A percentile compares a stretch with the other conserved stretches of the same genome.
Evolutionary conservation across 2,113 vertebrate species (phyloP).

Genomic region (Fulica atra): DNA sequence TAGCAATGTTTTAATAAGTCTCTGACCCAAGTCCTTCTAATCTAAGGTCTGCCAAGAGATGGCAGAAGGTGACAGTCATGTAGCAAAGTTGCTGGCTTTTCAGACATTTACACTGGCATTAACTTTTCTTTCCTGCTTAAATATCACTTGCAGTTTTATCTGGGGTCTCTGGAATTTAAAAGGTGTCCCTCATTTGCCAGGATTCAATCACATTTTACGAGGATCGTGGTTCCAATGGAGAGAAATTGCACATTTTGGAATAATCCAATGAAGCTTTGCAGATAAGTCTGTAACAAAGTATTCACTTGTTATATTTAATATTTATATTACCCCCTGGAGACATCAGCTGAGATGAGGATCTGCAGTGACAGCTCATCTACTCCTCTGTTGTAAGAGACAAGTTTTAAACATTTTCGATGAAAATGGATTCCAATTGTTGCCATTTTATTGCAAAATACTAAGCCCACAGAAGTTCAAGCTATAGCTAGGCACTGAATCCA

Average conservation of each 20-base stretch:
- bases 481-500: background rate
- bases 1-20: background rate
- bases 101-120: background rate
- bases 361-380: background rate
- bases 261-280: background rate
- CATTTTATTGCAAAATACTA: background rate
- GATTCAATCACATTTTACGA: background rate
- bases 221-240: background rate
- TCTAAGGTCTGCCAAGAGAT: background rate
- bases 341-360: background rate
- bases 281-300: background rate
- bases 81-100: background rate
- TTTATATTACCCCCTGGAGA: background rate
- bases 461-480: background rate
- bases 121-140: background rate
- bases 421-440: background rate
- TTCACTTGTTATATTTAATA: background rate
- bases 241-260: background rate
- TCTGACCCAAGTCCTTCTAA: background rate
- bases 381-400: background rate
- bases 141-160: background rate
- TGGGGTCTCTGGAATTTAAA: background rate
- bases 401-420: background rate
- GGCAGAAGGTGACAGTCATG: background rate
- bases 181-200: background rate